phyloP scores from a whole-genome alignment of 2,113 vertebrate genomes.

The Puffinus mauretanicus region DNA sequence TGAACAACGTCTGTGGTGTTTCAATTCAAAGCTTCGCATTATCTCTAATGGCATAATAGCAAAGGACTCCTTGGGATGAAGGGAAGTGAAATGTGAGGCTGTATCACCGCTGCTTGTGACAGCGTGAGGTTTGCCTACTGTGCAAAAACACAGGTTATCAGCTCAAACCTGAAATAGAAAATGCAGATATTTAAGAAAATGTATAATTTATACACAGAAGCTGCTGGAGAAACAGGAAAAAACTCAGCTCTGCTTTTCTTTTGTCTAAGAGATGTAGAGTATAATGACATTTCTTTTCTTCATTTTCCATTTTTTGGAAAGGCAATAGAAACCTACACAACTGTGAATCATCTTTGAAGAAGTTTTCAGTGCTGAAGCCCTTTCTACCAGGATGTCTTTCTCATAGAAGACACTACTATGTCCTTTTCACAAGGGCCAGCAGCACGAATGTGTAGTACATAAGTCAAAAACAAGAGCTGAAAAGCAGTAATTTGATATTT shows the following conservation, averaged over 20 bases:
- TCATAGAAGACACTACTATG: not conserved
- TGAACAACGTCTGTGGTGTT: not conserved
- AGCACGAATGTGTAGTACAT: not conserved
- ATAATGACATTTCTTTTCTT: constrained; percentile 19
- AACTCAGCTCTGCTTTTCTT: not conserved
- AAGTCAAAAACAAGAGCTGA: not conserved
- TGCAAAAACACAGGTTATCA: constrained; percentile 68
- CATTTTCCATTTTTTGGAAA: constrained; percentile 5
- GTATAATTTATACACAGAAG: constrained; percentile 66
- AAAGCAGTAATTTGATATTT: not conserved
- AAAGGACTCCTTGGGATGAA: constrained; percentile 16
- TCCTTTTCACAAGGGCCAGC: not conserved
- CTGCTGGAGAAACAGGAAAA: not conserved
- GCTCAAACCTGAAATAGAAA: constrained; percentile 70
- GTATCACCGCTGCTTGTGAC: not conserved
- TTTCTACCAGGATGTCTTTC: not conserved
- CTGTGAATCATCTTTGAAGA: constrained; percentile 18
- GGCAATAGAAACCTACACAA: constrained; percentile 20
- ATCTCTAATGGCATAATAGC: constrained; percentile 7
- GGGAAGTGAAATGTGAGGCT: constrained; percentile 30
- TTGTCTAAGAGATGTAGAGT: not conserved
- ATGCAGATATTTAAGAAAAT: constrained; percentile 69
- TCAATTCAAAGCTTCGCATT: not conserved
- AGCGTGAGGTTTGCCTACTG: constrained; percentile 57
- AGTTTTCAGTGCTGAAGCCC: not conserved